phyloP scores from a whole-genome alignment of 1,140 invertebrate genomes.

The Diploscapter pachys region DNA sequence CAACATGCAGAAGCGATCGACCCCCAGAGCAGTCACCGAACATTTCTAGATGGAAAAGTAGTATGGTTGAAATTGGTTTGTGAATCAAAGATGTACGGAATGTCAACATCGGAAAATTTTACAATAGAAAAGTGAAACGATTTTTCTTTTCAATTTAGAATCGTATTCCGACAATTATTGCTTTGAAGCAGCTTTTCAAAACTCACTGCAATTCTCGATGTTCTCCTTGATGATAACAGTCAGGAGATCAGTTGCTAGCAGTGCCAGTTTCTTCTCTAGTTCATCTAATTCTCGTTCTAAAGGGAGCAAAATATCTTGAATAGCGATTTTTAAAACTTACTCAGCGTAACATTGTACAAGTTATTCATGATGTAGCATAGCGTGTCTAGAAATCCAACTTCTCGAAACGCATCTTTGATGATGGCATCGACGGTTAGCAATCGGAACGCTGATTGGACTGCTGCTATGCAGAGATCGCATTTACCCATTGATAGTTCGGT shows the following conservation, averaged over 20 bases:
- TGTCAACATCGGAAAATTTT: no score
- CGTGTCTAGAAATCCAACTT: constrained; percentile 94
- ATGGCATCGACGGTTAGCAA: constrained; percentile 74
- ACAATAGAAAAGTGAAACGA: no score
- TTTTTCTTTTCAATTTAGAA: no score
- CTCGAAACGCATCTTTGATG: constrained; percentile 82
- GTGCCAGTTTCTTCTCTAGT: constrained; percentile 70
- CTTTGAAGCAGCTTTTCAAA: not conserved
- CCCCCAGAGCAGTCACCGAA: constrained; percentile 8
- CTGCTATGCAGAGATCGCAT: constrained; percentile 58
- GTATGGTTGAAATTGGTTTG: no score
- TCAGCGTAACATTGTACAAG: constrained; percentile 21
- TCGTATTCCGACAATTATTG: not conserved
- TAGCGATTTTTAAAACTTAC: constrained; percentile 5
- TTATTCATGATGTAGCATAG: constrained; percentile 63
- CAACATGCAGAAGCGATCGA: constrained; percentile 7
- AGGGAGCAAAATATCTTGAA: constrained; percentile 11
- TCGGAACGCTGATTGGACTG: constrained; percentile 65
- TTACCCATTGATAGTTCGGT: constrained; percentile 64
- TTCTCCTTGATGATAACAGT: constrained; percentile 76
- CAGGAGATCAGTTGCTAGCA: constrained; percentile 79
- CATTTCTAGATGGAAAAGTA: constrained; percentile 5
- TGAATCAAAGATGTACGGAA: no score
- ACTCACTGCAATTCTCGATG: constrained; percentile 71
- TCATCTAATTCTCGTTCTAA: constrained; percentile 45